Base-by-base conservation (phyloP, 2,888 invertebrate species). In the Nebria brevicollis region DNA sequence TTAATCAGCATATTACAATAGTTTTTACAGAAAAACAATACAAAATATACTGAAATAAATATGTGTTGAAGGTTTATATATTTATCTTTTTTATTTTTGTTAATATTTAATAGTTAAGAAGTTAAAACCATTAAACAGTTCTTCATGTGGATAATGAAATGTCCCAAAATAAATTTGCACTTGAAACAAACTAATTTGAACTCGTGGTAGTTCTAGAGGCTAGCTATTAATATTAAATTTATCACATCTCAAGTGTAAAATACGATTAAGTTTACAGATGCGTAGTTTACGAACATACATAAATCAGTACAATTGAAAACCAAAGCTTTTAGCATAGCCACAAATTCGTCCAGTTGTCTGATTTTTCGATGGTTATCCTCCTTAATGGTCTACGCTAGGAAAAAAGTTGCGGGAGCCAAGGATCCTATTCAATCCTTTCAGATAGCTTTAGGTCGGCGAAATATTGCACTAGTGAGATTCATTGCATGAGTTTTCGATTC, bases 211-310 rank as follows among this genome's bases (percentile, higher is more conserved):
- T 34, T 34, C 34, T 34, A 4, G 4, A 34, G 34, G 34, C 5
- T 54, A n/a, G 68, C n/a, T 68, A 68, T 68, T 68, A 68, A 68
- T 68, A 68, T 68, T 68, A 13, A 68, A 68, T 68, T 68, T 68
- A 68, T 68, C 68, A 68, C 68, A 68, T 68, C 68, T 68, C 68
- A 68, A 68, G 68, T 68, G 68, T 68, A 13, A 25, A 68, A 68
- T 26, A 68, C 68, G 68, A 68, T 68, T 68, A 54, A 54, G 54
- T 54, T 54, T 54, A 8, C 54, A 54, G 54, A 54, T 54, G 54
- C 54, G 54, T 54, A 54, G 54, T 54, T 34, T 54, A 54, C 54
- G 54, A 6, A 13, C 13, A 54, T 54, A 54, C 8, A 54, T 54
- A 8, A 54, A 13, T 54, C 13, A 54, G 54, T 54, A 54, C 54